Conservation (phyloP, 2,888 invertebrate species). For the Pollenia angustigena region DNA sequence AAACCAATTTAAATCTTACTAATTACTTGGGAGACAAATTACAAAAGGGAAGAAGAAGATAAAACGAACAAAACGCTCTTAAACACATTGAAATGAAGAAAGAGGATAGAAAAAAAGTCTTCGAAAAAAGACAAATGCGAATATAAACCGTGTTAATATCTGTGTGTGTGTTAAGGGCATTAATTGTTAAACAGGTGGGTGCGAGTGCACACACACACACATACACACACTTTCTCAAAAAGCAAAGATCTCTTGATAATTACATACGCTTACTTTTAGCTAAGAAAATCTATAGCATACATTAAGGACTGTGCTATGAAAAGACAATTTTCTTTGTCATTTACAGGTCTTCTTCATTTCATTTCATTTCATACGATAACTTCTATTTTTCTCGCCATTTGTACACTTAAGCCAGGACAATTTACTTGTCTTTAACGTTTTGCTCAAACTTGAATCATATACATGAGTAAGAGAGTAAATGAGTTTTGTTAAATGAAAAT, state of each 20-base stretch:
- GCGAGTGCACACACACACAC: constrained; percentile 24
- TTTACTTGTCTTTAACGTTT: constrained; percentile 61
- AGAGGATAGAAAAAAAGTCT: constrained; percentile 16
- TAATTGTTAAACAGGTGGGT: constrained; percentile 74
- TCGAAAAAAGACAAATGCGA: constrained; percentile 66
- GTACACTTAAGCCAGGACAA: constrained; percentile 63
- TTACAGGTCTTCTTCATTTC: constrained; percentile 62
- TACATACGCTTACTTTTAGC: background rate
- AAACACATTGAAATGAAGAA: constrained; percentile 15
- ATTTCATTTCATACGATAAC: constrained; percentile 36
- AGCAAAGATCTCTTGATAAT: background rate
- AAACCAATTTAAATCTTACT: constrained; percentile 83
- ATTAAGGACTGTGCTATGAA: constrained; percentile 37
- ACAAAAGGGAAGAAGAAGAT: constrained; percentile 70
- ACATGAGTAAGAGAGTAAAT: constrained; percentile 39
- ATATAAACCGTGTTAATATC: constrained; percentile 41
- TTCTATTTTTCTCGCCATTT: constrained; percentile 31
- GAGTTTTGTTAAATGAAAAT: constrained; percentile 41
- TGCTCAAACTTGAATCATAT: constrained; percentile 33
- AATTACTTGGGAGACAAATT: constrained; percentile 83
- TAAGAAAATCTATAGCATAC: constrained; percentile 54
- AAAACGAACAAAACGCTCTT: constrained; percentile 1
- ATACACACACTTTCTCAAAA: constrained; percentile 1
- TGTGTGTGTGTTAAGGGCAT: constrained; percentile 44
- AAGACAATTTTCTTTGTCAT: constrained; percentile 70